A percentile compares a stretch with the other conserved stretches of the same genome.
Evolutionary conservation across 2,113 vertebrate species (phyloP).

Genomic region (Tychaedon coryphoeus): DNA sequence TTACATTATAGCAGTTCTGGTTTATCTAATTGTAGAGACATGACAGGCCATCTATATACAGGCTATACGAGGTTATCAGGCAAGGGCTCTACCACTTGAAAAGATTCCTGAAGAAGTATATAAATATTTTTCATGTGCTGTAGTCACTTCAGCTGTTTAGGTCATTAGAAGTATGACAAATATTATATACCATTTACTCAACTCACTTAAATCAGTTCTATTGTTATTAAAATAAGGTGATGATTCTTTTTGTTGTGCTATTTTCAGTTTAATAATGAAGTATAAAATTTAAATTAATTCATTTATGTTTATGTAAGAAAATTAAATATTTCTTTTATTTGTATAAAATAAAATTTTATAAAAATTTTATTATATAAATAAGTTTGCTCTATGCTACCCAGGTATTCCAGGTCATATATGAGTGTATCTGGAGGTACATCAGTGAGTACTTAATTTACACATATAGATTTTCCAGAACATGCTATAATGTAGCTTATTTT

Average conservation of each 20-base stretch:
- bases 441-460: background rate
- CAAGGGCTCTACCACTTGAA: background rate
- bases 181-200: background rate
- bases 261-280: background rate
- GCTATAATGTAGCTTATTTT: background rate
- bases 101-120: background rate
- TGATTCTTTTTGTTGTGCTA: background rate
- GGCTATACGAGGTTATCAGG: background rate
- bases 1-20: conserved; percentile 31
- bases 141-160: conserved; percentile 11
- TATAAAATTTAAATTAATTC: background rate
- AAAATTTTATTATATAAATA: background rate
- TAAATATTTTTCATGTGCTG: background rate
- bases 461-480: background rate
- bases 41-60: conserved; percentile 23
- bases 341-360: background rate
- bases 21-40: conserved; percentile 52
- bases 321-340: background rate
- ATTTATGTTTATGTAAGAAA: background rate
- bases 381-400: background rate
- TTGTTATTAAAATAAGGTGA: background rate
- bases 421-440: background rate
- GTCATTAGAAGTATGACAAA: conserved; percentile 8
- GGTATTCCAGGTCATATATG: background rate
- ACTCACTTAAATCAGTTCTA: background rate